Evolutionary conservation across 2,888 invertebrate species (phyloP), one percentile per base, ranked within the genome.

Genomic region (Lapara coniferarum): DNA sequence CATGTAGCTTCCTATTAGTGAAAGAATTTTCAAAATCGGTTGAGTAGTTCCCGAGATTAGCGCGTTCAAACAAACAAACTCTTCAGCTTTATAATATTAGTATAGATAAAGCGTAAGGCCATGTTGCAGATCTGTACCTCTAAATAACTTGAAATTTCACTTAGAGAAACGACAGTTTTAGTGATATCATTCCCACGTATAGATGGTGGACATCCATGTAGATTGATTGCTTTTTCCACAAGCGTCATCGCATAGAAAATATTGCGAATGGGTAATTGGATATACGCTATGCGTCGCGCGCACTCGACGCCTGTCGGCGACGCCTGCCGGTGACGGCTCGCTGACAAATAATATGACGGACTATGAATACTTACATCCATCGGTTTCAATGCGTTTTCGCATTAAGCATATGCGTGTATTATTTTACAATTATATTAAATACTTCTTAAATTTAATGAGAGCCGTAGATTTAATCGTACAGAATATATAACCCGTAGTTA

Each of bases 261-360:
- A 93, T 93, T 89, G 91, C 90, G 88, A 87, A 86, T 89, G 87
- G 83, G 88, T 92, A 92, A 93, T 92, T 92, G 92, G 91, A 90
- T 85, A 83, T 86, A 86, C 84, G 86, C 82, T 81, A 81, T 81
- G 85, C 86, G 89, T 88, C 89, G 86, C 80, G 81, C 85, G 86
- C 90, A 87, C 89, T 85, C 88, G 86, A 86, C 88, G 82, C 53
- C 59, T 67, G 72, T 75, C 80, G 79, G 77, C 79, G 73, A 79
- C 84, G 88, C 83, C 86, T 91, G 91, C 80, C 82, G 80, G 78
- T 91, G 92, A 92, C 92, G 88, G 84, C 80, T 78, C 77, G 81
- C 77, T 90, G 90, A 92, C 91, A 89, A 91, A 91, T 91, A 90
- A 92, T 92, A 89, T 89, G 92, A 91, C 88, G 87, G 85, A 88